Percentiles rank a stretch among this genome's conserved stretches.
Conservation (phyloP, 2,797 vertebrate genomes). For the Fistularia tabacaria region DNA sequence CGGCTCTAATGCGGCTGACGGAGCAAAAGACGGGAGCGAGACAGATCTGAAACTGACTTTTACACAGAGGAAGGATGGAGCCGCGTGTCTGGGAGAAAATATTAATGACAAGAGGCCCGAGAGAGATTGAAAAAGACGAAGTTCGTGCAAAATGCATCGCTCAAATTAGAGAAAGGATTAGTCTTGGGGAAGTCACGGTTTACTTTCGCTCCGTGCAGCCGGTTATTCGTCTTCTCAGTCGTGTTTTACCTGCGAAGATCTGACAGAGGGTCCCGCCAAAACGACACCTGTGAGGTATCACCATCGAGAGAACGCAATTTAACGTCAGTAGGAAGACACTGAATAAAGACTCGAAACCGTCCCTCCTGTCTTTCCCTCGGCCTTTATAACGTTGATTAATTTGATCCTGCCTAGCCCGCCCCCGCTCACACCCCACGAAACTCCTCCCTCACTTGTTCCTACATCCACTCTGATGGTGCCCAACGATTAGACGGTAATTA, state of each 20-base stretch:
- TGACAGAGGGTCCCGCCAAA: constrained; percentile 11
- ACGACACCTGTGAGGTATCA: constrained; percentile 15
- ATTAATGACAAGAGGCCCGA: constrained; percentile 43
- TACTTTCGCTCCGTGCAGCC: constrained; percentile 17
- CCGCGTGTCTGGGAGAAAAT: constrained; percentile 45
- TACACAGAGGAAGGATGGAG: constrained; percentile 36
- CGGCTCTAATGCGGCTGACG: constrained; percentile 33
- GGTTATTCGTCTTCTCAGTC: constrained; percentile 21
- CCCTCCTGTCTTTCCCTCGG: constrained; percentile 10
- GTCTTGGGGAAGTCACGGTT: constrained; percentile 36
- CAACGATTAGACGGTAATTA: constrained; percentile 60
- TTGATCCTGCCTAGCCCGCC: constrained; percentile 4
- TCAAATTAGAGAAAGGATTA: constrained; percentile 42
- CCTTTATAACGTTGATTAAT: constrained; percentile 31
- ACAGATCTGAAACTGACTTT: constrained; percentile 38
- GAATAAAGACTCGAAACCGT: constrained; percentile 14
- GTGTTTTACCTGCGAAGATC: constrained; percentile 27
- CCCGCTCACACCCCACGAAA: background rate
- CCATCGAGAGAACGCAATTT: constrained; percentile 11
- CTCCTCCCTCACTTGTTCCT: too few species aligned
- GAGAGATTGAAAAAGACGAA: constrained; percentile 35
- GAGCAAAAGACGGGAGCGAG: constrained; percentile 39
- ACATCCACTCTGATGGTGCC: background rate
- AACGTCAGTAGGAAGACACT: constrained; percentile 11
- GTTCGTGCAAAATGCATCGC: constrained; percentile 60